Evolutionary conservation across 2,113 vertebrate genomes (phyloP), one percentile per base, ranked within the genome.

Genomic region (Cettia cetti): DNA sequence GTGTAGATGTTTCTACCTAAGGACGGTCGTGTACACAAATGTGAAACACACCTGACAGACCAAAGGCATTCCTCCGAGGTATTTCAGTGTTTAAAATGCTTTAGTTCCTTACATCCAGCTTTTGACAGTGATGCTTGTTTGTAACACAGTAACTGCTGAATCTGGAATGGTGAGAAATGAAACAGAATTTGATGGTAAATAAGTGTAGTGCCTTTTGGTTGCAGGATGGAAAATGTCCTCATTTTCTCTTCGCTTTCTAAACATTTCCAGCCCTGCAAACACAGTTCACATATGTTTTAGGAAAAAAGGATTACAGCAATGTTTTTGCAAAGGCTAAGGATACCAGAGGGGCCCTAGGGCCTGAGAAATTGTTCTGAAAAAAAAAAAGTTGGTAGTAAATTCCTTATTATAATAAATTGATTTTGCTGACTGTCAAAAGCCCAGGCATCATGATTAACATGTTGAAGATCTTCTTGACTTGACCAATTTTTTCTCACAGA

Each of bases 351-450:
- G 9, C 54, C 6, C 12, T 56, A 40, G 13, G 39, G 4, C n/a
- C 12, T 53, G 28, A 80, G 15, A 77, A 92, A 47, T 10, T 15
- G 8, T 44, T 82, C 19, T 0, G 4, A 7, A 17, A 56, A 45
- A 17, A 56, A 45, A 28, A 14, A 18, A 12, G 5, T 17, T 79
- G 42, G 16, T 80, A 40, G 31, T 60, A 71, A 81, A 71, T 5
- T 54, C 64, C 2, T 49, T 65, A 10, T 94, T 82, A 16, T 17
- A 60, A n/a, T 45, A 57, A 27, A 40, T 57, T 49, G 45, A 45
- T 92, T 92, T 95, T 94, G 30, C 42, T 82, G 69, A 33, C 37
- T 94, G 15, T 84, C 28, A 40, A 50, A 94, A 86, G 44, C 39
- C 30, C 16, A 53, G 61, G 40, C n/a, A 53, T 56, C 12, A 7